Conservation (phyloP, 2,888 invertebrate genomes). For the Sycophila texana region DNA sequence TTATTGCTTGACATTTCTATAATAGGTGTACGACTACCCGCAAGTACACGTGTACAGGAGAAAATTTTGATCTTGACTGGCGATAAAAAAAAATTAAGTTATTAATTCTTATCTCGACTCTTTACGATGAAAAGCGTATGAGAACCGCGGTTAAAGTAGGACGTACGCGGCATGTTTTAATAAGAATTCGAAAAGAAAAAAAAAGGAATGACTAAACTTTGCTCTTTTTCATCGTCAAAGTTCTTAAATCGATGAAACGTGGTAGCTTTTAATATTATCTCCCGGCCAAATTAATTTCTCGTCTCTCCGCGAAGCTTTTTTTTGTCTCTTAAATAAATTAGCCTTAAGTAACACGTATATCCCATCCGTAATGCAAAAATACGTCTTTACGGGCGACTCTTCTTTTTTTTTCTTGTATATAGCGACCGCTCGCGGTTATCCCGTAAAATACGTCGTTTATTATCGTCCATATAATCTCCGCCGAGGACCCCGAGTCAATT, state of each 20-base stretch:
- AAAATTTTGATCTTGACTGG: no score
- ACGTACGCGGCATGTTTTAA: background rate
- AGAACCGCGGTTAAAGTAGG: background rate
- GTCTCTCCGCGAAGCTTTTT: slow-evolving; percentile 13
- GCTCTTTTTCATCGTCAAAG: background rate
- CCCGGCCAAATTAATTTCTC: slow-evolving; percentile 41
- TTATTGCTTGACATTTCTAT: no score
- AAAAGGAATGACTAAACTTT: background rate
- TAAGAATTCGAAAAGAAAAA: background rate
- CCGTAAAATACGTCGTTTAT: slow-evolving; percentile 34
- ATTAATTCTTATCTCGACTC: no score
- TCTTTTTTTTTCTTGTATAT: background rate
- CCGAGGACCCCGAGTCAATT: slow-evolving; percentile 28
- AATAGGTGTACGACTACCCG: no score
- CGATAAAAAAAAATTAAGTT: no score
- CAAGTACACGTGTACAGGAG: no score
- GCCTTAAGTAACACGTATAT: slow-evolving; percentile 29
- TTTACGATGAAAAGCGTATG: no score
- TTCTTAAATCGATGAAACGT: slow-evolving; percentile 27
- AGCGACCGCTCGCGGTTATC: slow-evolving; percentile 26
- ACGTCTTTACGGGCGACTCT: slow-evolving; percentile 20
- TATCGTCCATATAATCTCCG: slow-evolving; percentile 41
- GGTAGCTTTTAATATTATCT: slow-evolving; percentile 38
- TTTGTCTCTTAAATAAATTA: slow-evolving; percentile 30
- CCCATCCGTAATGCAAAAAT: slow-evolving; percentile 33